A percentile compares a stretch with the other conserved stretches of the same genome.
Conservation (phyloP, 2,797 vertebrate species). For the Myotis pilosus region DNA sequence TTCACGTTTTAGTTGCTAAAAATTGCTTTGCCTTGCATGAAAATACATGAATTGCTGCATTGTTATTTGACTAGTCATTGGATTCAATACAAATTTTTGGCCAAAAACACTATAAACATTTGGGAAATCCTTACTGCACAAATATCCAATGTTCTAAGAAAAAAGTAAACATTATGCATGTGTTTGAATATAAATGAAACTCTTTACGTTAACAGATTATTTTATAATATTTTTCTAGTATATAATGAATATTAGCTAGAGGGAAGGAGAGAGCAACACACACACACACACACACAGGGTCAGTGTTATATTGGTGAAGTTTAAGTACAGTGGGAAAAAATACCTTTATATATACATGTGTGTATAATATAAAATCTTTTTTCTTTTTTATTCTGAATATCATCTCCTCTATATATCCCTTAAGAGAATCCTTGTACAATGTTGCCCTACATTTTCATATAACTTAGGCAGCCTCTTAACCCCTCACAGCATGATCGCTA, state of each 20-base stretch:
- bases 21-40: not conserved
- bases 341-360: not conserved
- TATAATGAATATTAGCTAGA: not conserved
- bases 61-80: not conserved
- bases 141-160: not conserved
- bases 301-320: not conserved
- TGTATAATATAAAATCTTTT: not conserved
- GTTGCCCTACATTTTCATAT: constrained; percentile 64
- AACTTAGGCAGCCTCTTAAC: constrained; percentile 26
- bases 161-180: not conserved
- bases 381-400: constrained; percentile 5
- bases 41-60: not conserved
- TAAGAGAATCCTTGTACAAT: not conserved
- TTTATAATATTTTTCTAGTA: not conserved
- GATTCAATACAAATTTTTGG: not conserved
- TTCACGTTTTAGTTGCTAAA: not conserved
- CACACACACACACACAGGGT: not conserved
- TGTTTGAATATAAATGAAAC: not conserved
- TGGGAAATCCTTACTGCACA: not conserved
- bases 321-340: not conserved
- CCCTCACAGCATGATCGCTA: constrained; percentile 33
- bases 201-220: not conserved
- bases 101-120: not conserved
- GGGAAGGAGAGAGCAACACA: not conserved
- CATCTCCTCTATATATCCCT: not conserved